A percentile compares a stretch with the other conserved stretches of the same genome.
Conservation (phyloP, 2,888 invertebrate species). For the Dermolepida albohirtum region DNA sequence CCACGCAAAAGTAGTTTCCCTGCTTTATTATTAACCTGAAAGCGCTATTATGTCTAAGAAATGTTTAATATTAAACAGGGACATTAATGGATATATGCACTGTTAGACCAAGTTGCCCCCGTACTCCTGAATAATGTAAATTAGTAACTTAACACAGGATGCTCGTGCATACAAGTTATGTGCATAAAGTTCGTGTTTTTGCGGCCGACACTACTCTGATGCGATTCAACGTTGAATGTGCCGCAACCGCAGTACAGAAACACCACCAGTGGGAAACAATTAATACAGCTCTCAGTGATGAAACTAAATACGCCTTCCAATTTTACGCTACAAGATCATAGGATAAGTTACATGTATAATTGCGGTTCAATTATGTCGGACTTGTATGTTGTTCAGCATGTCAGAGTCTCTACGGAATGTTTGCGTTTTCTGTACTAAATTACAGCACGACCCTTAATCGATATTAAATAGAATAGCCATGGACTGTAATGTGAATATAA, state of each 20-base stretch:
- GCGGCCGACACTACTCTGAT: slow-evolving; percentile 23
- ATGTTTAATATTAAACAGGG: slow-evolving; percentile 36
- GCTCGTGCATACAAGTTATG: slow-evolving; percentile 21
- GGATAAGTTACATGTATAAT: slow-evolving; percentile 24
- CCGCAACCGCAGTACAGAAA: not conserved
- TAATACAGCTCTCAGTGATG: slow-evolving; percentile 1
- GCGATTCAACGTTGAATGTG: slow-evolving; percentile 19
- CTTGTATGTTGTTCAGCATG: not conserved
- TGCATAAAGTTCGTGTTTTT: slow-evolving; percentile 32
- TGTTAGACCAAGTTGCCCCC: slow-evolving; percentile 7
- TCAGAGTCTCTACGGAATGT: not conserved
- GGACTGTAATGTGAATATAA: slow-evolving; percentile 18
- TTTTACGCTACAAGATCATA: slow-evolving; percentile 19
- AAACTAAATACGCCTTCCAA: slow-evolving; percentile 17
- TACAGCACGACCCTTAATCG: not conserved
- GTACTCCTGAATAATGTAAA: slow-evolving; percentile 35
- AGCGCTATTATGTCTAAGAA: slow-evolving; percentile 17
- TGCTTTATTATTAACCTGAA: slow-evolving; percentile 12
- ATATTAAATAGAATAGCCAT: not conserved
- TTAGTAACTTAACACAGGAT: slow-evolving; percentile 15
- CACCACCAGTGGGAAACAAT: slow-evolving; percentile 25
- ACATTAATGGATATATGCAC: slow-evolving; percentile 20
- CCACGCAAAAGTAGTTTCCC: slow-evolving; percentile 4
- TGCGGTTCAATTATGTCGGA: slow-evolving; percentile 7
- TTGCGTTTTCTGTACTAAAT: slow-evolving; percentile 10